A percentile compares a stretch with the other conserved stretches of the same genome.
Evolutionary conservation across 2,888 invertebrate genomes (phyloP).

Genomic region (Saturnia japonica): DNA sequence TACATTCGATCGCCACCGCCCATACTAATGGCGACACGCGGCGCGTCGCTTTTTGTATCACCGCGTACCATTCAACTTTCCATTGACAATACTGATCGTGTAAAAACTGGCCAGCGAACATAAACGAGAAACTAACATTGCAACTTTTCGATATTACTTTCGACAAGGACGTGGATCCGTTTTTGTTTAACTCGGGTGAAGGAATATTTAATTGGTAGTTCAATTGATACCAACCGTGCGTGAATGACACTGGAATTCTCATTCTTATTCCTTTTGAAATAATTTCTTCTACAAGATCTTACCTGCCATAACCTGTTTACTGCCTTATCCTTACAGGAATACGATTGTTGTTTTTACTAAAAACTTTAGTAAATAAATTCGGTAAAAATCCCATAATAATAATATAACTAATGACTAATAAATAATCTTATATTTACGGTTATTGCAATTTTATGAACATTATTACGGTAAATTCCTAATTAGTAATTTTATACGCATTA

Average conservation of each 20-base stretch:
- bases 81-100: constrained; percentile 68
- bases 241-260: constrained; percentile 15
- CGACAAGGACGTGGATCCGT: constrained; percentile 69
- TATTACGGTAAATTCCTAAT: constrained; percentile 46
- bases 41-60: constrained; percentile 64
- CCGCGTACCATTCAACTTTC: constrained; percentile 68
- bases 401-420: constrained; percentile 27
- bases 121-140: constrained; percentile 61
- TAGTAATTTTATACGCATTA: constrained; percentile 47
- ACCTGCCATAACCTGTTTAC: background rate
- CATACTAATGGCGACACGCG: constrained; percentile 80
- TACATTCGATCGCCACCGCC: constrained; percentile 65
- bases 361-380: constrained; percentile 18
- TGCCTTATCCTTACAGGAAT: background rate
- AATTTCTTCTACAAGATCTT: background rate
- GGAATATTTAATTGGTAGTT: constrained; percentile 60
- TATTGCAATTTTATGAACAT: constrained; percentile 45
- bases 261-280: constrained; percentile 6
- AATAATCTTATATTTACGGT: constrained; percentile 47
- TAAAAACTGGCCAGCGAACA: constrained; percentile 63
- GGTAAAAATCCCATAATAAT: constrained; percentile 32
- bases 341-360: background rate
- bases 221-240: constrained; percentile 30
- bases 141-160: constrained; percentile 51
- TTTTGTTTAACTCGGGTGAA: constrained; percentile 59